Evolutionary conservation across 2,888 invertebrate species (phyloP).

Genomic region (Lasiommata megera): DNA sequence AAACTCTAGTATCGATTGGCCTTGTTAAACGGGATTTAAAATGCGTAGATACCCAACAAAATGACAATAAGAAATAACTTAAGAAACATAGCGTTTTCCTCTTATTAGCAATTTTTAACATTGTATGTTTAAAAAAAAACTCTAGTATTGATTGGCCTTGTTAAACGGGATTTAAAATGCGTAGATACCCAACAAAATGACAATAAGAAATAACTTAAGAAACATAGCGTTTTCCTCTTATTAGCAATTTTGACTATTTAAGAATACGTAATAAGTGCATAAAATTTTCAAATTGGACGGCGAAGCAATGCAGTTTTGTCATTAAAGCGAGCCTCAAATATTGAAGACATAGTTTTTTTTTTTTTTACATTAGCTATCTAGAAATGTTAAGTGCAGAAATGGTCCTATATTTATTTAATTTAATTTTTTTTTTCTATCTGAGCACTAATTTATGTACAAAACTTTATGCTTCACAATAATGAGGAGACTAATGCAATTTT

Average conservation of each 20-base stretch:
- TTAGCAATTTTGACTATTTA: conserved; percentile 21
- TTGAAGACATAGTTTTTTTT: conserved; percentile 22
- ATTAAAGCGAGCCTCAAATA: conserved; percentile 33
- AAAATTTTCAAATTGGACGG: conserved; percentile 45
- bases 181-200: too few species aligned
- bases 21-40: too few species aligned
- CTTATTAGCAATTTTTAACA: too few species aligned
- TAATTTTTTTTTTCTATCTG: conserved; percentile 13
- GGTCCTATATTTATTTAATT: conserved; percentile 22
- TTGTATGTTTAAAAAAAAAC: too few species aligned
- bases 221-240: not conserved
- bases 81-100: too few species aligned
- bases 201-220: too few species aligned
- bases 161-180: too few species aligned
- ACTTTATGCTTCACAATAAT: conserved; percentile 23
- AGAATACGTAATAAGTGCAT: conserved; percentile 33
- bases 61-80: too few species aligned
- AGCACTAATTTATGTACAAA: conserved; percentile 27
- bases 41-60: too few species aligned
- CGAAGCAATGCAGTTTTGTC: conserved; percentile 45
- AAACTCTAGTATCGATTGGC: too few species aligned
- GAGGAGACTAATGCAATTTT: conserved; percentile 9
- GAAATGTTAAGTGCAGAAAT: conserved; percentile 28
- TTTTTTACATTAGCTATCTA: conserved; percentile 32
- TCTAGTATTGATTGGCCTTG: too few species aligned